Conservation (phyloP, 1,140 invertebrate genomes). For the Micrasema minimum region DNA sequence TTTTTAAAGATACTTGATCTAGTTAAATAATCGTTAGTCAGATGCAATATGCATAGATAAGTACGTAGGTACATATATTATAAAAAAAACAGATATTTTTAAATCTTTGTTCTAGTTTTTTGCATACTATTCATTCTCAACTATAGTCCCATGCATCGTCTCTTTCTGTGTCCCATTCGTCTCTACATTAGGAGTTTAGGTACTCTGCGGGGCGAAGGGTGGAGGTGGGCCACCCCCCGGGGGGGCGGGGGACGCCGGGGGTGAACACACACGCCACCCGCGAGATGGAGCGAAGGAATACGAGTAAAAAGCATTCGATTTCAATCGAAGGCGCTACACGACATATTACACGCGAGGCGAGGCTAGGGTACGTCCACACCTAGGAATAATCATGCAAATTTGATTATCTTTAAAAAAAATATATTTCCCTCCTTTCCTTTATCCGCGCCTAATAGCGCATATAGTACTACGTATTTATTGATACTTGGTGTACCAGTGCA, state of each 20-base stretch:
- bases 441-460: too few species aligned
- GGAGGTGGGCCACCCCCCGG: slow-evolving; percentile 3
- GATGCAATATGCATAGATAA: too few species aligned
- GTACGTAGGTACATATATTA: too few species aligned
- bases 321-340: slow-evolving; percentile 53
- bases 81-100: too few species aligned
- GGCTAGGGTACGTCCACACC: slow-evolving; percentile 4
- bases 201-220: slow-evolving; percentile 40
- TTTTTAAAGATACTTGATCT: too few species aligned
- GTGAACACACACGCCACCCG: slow-evolving; percentile 17
- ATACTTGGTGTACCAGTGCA: too few species aligned
- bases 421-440: too few species aligned
- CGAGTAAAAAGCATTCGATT: slow-evolving; percentile 55
- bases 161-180: slow-evolving; percentile 25
- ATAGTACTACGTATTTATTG: too few species aligned
- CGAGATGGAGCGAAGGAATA: slow-evolving; percentile 47
- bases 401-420: background rate
- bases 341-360: slow-evolving; percentile 51
- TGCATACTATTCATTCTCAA: background rate
- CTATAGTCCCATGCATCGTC: slow-evolving; percentile 22
- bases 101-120: too few species aligned
- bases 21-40: too few species aligned
- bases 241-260: slow-evolving; percentile 4
- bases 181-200: slow-evolving; percentile 50
- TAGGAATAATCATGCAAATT: background rate